These are phyloP conservation scores for Enteromius unitaeniatus DNA, from an alignment of 2,797 vertebrate genomes.

Conservation along the genomic window DNA sequence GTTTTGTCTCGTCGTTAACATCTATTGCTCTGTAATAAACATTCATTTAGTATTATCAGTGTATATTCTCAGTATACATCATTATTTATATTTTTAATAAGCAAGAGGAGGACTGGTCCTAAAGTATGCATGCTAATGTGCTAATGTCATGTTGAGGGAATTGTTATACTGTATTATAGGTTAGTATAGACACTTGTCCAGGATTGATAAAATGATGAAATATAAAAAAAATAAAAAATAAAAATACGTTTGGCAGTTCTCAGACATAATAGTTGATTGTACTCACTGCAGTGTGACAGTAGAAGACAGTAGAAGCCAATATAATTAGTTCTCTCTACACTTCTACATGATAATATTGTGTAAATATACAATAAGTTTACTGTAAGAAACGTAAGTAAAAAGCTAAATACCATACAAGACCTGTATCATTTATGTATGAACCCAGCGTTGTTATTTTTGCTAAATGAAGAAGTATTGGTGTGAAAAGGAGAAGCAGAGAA, in stretches of 20 bases:
- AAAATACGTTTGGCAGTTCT: too few relatives aligned
- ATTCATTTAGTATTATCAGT: neutral
- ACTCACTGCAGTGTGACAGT: neutral
- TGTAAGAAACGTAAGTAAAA: neutral
- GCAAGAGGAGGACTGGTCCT: neutral
- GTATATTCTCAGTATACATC: neutral
- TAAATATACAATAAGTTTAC: too few relatives aligned
- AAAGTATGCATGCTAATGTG: neutral
- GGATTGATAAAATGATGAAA: neutral
- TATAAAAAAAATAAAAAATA: too few relatives aligned
- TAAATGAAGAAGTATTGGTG: slow-evolving; percentile 24
- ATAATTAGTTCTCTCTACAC: too few relatives aligned
- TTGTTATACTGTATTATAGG: neutral
- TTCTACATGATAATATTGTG: too few relatives aligned
- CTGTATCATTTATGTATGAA: neutral
- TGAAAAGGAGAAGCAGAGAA: slow-evolving; percentile 12
- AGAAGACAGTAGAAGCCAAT: too few relatives aligned
- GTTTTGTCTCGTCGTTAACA: neutral
- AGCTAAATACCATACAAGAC: neutral
- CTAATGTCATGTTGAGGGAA: neutral
- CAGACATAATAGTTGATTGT: too few relatives aligned
- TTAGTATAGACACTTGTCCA: neutral
- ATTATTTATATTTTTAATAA: neutral
- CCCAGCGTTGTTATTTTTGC: neutral
- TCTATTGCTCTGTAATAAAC: neutral